Evolutionary conservation across 2,888 invertebrate genomes (phyloP).

Genomic region (Opisthograptis luteolata): DNA sequence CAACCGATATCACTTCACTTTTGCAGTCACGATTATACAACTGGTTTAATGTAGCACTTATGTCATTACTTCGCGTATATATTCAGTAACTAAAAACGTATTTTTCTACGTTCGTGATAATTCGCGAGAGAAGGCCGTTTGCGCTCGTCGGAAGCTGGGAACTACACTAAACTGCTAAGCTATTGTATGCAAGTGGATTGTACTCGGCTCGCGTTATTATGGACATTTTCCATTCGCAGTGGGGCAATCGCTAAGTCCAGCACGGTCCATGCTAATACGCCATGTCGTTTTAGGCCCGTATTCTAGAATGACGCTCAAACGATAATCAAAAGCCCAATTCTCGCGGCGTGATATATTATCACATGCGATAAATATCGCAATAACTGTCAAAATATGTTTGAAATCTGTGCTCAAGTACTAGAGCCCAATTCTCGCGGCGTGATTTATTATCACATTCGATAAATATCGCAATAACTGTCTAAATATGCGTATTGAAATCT

Average conservation of each 20-base stretch:
- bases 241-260: slow-evolving; percentile 59
- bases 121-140: slow-evolving; percentile 58
- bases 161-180: slow-evolving; percentile 75
- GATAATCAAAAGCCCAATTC: no score
- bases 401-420: no score
- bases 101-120: slow-evolving; percentile 41
- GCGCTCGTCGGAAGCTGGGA: slow-evolving; percentile 78
- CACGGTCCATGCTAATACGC: slow-evolving; percentile 24
- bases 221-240: slow-evolving; percentile 79
- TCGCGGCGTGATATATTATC: no score
- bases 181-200: slow-evolving; percentile 84
- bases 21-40: slow-evolving; percentile 37
- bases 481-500: no score
- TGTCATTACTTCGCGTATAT: slow-evolving; percentile 36
- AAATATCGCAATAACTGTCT: no score
- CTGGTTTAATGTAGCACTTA: slow-evolving; percentile 40
- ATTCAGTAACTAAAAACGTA: slow-evolving; percentile 37
- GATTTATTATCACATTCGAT: no score
- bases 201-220: slow-evolving; percentile 76
- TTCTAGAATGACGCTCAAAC: no score
- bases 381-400: no score
- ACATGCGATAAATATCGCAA: no score
- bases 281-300: slow-evolving; percentile 22
- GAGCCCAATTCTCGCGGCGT: no score
- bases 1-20: slow-evolving; percentile 42